Conservation (phyloP, 2,113 vertebrate species). For the Okapia johnstoni region DNA sequence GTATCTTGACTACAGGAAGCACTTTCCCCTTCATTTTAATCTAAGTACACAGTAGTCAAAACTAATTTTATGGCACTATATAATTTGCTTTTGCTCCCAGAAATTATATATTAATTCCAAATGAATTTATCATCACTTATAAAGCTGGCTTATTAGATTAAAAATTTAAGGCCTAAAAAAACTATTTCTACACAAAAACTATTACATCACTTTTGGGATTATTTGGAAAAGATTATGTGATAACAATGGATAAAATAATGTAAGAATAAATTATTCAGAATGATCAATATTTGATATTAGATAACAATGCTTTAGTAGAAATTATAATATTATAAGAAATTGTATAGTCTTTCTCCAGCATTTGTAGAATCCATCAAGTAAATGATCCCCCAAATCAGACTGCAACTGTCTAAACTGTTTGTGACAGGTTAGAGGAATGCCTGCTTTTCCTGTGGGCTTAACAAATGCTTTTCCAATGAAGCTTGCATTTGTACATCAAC, state of each 20-base stretch:
- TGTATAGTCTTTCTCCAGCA: background rate
- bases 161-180: slow-evolving; percentile 22
- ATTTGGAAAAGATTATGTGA: background rate
- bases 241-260: background rate
- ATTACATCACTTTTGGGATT: background rate
- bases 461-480: background rate
- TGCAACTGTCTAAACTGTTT: background rate
- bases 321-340: background rate
- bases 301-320: background rate
- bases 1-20: background rate
- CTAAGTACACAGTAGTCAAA: slow-evolving; percentile 32
- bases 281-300: background rate
- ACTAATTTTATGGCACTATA: background rate
- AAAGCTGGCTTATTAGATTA: background rate
- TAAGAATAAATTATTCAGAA: slow-evolving; percentile 5
- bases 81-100: background rate
- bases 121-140: background rate
- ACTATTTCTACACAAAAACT: background rate
- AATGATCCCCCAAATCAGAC: background rate
- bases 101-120: slow-evolving; percentile 11
- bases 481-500: background rate
- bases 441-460: background rate
- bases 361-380: background rate
- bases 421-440: background rate
- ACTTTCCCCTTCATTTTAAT: background rate